Base-by-base conservation (phyloP, 2,888 invertebrate genomes). In the Theristus sp. region DNA sequence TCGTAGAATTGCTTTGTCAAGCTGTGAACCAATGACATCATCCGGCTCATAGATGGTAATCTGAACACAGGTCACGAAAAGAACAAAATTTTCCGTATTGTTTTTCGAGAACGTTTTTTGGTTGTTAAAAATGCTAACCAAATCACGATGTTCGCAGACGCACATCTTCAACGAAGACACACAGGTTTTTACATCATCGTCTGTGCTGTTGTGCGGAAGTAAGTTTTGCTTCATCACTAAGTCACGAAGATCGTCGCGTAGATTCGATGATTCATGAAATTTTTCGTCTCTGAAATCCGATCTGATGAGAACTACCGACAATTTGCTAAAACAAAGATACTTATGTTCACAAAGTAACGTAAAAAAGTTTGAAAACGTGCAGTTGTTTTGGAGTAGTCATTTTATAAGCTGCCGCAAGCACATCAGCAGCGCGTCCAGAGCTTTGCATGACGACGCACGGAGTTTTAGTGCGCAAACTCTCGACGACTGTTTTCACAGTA, bases 371-470 rank as follows among this genome's bases (percentile, higher is more conserved):
- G n/a, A n/a, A n/a, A n/a, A n/a, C n/a, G n/a, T n/a, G n/a, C n/a
- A n/a, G n/a, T n/a, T n/a, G n/a, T n/a, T n/a, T n/a, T n/a, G n/a
- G n/a, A n/a, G n/a, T n/a, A n/a, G n/a, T n/a, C 10, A 6, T 38
- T 17, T 38, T 38, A 17, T 38, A 38, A 6, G 38, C 38, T 17
- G 6, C 10, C 10, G 72, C 70, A 22, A 75, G 70, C 60, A 71
- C 68, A 63, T 75, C 74, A 2, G 75, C 75, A 22, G 73, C 74
- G 27, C 75, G 61, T 1, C 74, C 74, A 1, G 75, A 74, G 0
- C 74, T 73, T 67, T 74, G 71, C 22, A 75, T 72, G 28, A 75
- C 67, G 28, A 75, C 73, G 57, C 70, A 69, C 0, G 75, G 75
- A 26, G 38, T 38, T 6, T 38, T 38, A 17, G 10, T 13, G 6